phyloP scores from a whole-genome alignment of 2,797 vertebrate species.

The Vipera ursinii region DNA sequence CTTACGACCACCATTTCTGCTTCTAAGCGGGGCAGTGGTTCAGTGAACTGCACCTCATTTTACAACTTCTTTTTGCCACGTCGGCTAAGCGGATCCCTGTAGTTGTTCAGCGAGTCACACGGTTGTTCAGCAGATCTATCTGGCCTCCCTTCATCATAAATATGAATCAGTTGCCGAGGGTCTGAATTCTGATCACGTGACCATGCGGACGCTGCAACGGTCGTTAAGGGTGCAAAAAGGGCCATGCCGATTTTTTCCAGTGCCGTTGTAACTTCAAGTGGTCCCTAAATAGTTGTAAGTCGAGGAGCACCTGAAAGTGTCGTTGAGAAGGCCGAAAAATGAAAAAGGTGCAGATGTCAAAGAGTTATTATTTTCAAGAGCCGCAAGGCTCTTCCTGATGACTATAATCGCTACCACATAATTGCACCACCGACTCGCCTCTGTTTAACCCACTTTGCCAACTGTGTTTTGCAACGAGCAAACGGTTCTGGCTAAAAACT shows the following conservation, averaged over 20 bases:
- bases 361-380: not conserved
- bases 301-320: not conserved
- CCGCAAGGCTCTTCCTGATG: conserved; percentile 4
- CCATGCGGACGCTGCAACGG: not conserved
- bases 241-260: not conserved
- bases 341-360: conserved; percentile 18
- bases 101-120: not conserved
- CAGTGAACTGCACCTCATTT: not conserved
- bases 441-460: conserved; percentile 12
- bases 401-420: not conserved
- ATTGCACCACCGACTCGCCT: accelerated
- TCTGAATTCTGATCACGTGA: not conserved
- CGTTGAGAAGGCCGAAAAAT: not conserved
- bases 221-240: not conserved
- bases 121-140: not conserved
- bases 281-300: not conserved
- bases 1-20: not conserved
- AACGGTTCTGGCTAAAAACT: not conserved
- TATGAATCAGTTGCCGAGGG: not conserved
- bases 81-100: too few relatives aligned
- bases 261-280: not conserved
- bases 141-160: not conserved
- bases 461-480: not conserved
- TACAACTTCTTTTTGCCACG: not conserved
- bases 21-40: not conserved